Evolutionary conservation across 2,113 vertebrate species (phyloP).

Genomic region (Ellobius talpinus): DNA sequence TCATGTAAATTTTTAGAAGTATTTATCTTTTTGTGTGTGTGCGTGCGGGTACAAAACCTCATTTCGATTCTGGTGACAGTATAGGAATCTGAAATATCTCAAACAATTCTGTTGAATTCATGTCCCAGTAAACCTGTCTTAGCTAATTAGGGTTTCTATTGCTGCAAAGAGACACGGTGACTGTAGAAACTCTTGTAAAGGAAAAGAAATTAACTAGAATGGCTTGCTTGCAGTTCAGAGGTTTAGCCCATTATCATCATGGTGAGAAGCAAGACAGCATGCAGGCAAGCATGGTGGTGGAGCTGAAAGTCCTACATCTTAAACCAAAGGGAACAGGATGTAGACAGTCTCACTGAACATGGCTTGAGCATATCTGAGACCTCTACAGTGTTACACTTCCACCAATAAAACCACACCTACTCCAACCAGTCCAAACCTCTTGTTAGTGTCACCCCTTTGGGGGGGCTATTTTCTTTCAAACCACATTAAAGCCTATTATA

Average conservation of each 20-base stretch:
- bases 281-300: neutral
- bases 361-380: neutral
- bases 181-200: neutral
- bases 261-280: no score
- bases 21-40: neutral
- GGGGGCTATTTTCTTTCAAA: neutral
- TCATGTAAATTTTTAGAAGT: neutral
- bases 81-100: neutral
- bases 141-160: neutral
- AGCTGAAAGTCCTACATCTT: neutral
- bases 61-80: neutral
- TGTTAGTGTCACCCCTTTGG: neutral
- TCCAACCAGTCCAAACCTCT: neutral
- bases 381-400: neutral
- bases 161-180: neutral
- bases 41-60: neutral
- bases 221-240: neutral
- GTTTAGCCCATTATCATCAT: no score
- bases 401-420: neutral
- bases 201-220: neutral
- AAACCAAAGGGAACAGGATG: neutral
- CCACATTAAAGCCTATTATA: neutral
- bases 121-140: neutral
- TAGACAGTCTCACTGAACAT: neutral
- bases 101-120: neutral